Conservation (phyloP, 2,113 vertebrate species). For the Gymnogyps californianus region DNA sequence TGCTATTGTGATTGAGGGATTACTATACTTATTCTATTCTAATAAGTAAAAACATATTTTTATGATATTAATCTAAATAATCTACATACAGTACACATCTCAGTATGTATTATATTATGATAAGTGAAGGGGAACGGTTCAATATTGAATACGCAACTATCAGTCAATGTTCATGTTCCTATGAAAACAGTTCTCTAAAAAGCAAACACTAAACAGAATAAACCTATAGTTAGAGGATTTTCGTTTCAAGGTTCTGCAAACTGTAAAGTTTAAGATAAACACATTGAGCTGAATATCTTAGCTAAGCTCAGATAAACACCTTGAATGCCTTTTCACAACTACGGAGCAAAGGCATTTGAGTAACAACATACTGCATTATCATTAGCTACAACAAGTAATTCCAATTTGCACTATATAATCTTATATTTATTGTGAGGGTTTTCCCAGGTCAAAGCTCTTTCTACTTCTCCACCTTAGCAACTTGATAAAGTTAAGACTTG, state of each 20-base stretch:
- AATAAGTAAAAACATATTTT: background rate
- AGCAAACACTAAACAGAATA: background rate
- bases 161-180: background rate
- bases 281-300: background rate
- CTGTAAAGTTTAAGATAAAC: background rate
- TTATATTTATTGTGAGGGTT: slow-evolving; percentile 37
- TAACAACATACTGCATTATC: background rate
- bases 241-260: background rate
- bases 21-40: background rate
- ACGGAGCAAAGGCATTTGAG: background rate
- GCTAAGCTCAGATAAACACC: background rate
- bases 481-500: slow-evolving; percentile 86
- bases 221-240: background rate
- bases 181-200: background rate
- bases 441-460: slow-evolving; percentile 79
- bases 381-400: background rate
- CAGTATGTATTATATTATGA: background rate
- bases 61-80: background rate
- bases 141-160: background rate
- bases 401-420: background rate
- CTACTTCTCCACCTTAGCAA: slow-evolving; percentile 83
- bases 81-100: background rate
- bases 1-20: background rate
- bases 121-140: background rate
- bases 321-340: background rate